Percentiles rank a stretch among this genome's conserved stretches.
Evolutionary conservation across 1,140 invertebrate species (phyloP).

Genomic region (Trissolcus basalis): DNA sequence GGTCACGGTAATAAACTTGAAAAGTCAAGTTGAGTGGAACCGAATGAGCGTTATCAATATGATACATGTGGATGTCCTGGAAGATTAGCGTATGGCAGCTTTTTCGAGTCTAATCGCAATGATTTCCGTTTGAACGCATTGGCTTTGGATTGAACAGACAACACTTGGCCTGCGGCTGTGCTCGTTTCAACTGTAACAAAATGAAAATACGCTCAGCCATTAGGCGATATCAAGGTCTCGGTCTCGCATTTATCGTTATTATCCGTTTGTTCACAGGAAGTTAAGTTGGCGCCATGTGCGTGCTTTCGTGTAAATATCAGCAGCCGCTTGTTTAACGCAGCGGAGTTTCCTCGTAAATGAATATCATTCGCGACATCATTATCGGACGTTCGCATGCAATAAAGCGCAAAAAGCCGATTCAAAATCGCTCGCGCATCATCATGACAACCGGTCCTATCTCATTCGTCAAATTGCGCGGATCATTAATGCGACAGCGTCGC

Average conservation of each 20-base stretch:
- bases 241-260: constrained; percentile 65
- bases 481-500: constrained; percentile 36
- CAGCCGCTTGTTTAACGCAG: constrained; percentile 15
- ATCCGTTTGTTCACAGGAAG: constrained; percentile 64
- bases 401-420: constrained; percentile 35
- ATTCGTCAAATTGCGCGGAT: constrained; percentile 43
- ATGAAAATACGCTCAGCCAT: constrained; percentile 20
- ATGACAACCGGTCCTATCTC: constrained; percentile 42
- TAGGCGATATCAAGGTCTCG: constrained; percentile 64
- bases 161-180: too few relatives aligned
- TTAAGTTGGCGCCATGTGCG: constrained; percentile 59
- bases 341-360: constrained; percentile 19
- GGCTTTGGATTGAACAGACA: too few relatives aligned
- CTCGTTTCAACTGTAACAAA: too few relatives aligned
- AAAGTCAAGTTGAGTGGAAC: too few relatives aligned
- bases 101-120: too few relatives aligned
- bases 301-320: constrained; percentile 63
- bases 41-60: too few relatives aligned
- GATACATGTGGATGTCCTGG: too few relatives aligned
- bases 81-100: too few relatives aligned
- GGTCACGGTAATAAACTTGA: constrained; percentile 12
- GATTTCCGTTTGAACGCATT: too few relatives aligned
- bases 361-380: constrained; percentile 52
- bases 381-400: constrained; percentile 42
- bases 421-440: constrained; percentile 40